phyloP scores from a whole-genome alignment of 2,888 invertebrate genomes.

The Carpatolechia fugitivella region DNA sequence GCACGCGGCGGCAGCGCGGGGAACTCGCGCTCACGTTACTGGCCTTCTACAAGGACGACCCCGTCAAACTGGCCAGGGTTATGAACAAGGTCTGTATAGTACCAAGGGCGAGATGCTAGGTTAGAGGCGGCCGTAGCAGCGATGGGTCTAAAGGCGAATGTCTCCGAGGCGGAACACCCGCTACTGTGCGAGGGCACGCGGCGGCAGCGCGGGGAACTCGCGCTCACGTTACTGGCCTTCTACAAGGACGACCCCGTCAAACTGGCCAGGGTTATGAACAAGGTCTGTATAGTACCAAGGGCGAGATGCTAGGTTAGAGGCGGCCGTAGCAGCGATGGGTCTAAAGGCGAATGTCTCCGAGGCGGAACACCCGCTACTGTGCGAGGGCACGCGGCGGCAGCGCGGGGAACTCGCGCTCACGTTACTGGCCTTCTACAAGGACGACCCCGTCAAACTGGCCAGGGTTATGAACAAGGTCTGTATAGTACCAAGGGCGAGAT shows the following conservation, averaged over 20 bases:
- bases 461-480: constrained; percentile 91
- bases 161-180: constrained; percentile 98
- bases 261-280: constrained; percentile 93
- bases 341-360: constrained; percentile 98
- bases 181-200: constrained; percentile 97
- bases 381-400: constrained; percentile 96
- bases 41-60: constrained; percentile 97
- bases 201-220: constrained; percentile 94
- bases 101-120: constrained; percentile 96
- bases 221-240: constrained; percentile 91
- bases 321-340: constrained; percentile 95
- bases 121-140: constrained; percentile 98
- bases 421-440: constrained; percentile 95
- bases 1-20: constrained; percentile 93
- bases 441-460: constrained; percentile 94
- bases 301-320: constrained; percentile 97
- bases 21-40: constrained; percentile 94
- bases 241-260: constrained; percentile 98
- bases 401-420: constrained; percentile 95
- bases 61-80: constrained; percentile 93
- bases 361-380: constrained; percentile 97
- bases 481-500: no score
- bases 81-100: constrained; percentile 89
- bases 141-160: constrained; percentile 95
- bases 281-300: no score